Evolutionary conservation across 2,888 invertebrate genomes (phyloP), one percentile per base, ranked within the genome.

Genomic region (Torymus texanus): DNA sequence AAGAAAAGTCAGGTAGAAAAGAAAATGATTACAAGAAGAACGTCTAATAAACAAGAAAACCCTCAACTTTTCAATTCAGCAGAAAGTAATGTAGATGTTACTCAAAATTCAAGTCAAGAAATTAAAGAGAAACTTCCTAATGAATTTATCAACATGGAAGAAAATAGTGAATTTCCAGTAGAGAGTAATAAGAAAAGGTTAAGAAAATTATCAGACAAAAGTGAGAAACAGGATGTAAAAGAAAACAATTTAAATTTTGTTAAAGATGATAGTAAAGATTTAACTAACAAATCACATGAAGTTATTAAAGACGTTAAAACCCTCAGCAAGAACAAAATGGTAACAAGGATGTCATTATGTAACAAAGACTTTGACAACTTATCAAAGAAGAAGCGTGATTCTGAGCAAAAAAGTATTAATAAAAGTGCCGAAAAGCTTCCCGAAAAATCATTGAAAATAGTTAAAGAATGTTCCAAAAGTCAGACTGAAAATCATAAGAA

Each of bases 401-500:
- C 0, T 18, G 16, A n/a, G 41, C 50, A 74, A 50, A 50, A 18
- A 51, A 10, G 12, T 53, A 2, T 53, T 51, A 21, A 71, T 24
- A 61, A 62, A 62, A 41, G 24, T 53, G 53, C 61, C n/a, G 41
- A 29, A 16, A 24, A 56, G 55, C 29, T 68, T 68, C 16, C 56
- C 12, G 71, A 62, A 53, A 18, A 73, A 12, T 62, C 61, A n/a
- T 56, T n/a, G n/a, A 72, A 61, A 24, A 50, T 29, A n/a, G 18
- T 73, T 8, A 55, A 73, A 53, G 66, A 67, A 3, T 56, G 51
- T 16, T 62, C 62, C 13, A 67, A 71, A 62, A 73, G 18, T 62
- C 61, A 66, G 62, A 56, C 24, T 72, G 62, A 68, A 68, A 67
- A 72, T 62, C 50, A 59, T 61, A 73, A 51, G 51, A 73, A 41